Evolutionary conservation across 2,888 invertebrate genomes (phyloP), one percentile per base, ranked within the genome.

Genomic region (Volucella inanis): DNA sequence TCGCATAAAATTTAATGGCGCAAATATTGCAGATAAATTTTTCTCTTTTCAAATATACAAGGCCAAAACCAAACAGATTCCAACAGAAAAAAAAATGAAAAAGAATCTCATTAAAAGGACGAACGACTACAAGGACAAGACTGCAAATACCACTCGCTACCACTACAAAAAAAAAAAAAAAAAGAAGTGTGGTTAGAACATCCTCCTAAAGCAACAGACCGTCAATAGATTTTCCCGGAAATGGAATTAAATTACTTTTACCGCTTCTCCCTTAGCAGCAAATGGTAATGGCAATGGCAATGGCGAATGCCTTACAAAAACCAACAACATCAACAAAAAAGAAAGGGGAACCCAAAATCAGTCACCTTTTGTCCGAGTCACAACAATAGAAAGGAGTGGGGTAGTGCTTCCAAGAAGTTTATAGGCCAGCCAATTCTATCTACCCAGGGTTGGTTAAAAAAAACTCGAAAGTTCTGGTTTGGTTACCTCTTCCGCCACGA

Each of bases 1-100:
- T 79, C 83, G 75, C 79, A 84, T 84, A 75, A 84, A 84, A 78
- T 59, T 64, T 84, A 84, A 84, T 84, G 83, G 78, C 74, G 78
- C 79, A 84, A 74, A 79, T 75, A 84, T 79, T 75, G 83, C 74
- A 84, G 78, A 79, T 84, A 84, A 59, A 70, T 79, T 78, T 70
- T 15, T 52, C 22, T 31, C 31, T 54, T 8, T 31, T 18, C n/a
- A 54, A 38, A 9, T 11, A 65, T 14, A 39, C 64, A n/a, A 22
- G 38, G 22, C 12, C 18, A 38, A 75, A 74, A 67, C 62, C 61
- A 55, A 62, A 50, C 50, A 22, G 22, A 15, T 45, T 12, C 14
- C 10, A 47, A 47, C 11, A 38, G 38, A 31, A 50, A 11, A 52
- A 15, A 8, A 61, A 59, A 64, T 2, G 12, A 10, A 57, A 67